Evolutionary conservation across 2,113 vertebrate species (phyloP).

Genomic region (Charadrius vociferus): DNA sequence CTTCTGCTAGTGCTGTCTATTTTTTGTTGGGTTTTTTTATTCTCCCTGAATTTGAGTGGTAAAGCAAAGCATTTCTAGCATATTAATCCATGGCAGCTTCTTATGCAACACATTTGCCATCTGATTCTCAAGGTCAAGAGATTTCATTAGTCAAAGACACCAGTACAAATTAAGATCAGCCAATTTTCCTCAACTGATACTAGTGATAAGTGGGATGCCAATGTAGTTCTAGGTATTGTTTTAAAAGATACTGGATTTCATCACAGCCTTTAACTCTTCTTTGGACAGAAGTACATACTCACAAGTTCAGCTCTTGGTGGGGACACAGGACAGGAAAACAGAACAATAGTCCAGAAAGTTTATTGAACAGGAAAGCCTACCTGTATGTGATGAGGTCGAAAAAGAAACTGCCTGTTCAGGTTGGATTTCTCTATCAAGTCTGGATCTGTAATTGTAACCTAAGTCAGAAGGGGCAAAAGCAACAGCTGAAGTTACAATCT

Average conservation of each 20-base stretch:
- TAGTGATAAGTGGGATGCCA: neutral
- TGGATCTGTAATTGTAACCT: constrained; percentile 96
- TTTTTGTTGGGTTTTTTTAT: neutral
- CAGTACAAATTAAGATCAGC: neutral
- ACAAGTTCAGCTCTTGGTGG: neutral
- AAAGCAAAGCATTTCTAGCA: neutral
- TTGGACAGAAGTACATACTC: neutral
- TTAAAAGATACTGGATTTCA: neutral
- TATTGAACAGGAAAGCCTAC: constrained; percentile 64
- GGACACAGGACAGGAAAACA: neutral
- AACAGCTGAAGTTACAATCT: constrained; percentile 22
- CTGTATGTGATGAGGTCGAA: constrained; percentile 96
- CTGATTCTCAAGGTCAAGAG: accelerated
- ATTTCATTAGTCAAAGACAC: neutral
- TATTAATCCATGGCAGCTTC: neutral
- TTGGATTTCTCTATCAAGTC: constrained; percentile 99
- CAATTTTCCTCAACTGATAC: neutral
- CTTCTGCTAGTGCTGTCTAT: neutral
- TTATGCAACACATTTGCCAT: neutral
- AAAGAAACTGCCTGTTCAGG: constrained; percentile 97
- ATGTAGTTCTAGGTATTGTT: neutral
- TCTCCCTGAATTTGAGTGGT: neutral
- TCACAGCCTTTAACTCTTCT: neutral
- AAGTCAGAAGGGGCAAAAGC: constrained; percentile 49
- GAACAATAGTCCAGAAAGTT: neutral